Conservation (phyloP, 2,888 invertebrate species). For the Rhagium mordax region DNA sequence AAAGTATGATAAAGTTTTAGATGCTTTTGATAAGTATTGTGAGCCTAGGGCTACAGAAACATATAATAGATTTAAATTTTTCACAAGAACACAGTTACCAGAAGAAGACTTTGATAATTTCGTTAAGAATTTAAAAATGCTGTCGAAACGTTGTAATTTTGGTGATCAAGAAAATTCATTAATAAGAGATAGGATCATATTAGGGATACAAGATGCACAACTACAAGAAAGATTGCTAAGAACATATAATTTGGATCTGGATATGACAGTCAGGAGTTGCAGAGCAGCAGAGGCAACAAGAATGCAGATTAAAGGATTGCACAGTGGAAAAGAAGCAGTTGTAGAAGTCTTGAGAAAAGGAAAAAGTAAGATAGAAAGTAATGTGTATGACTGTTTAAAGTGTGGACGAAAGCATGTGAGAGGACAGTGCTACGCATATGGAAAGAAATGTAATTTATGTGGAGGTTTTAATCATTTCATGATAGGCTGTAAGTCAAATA, state of each 20-base stretch:
- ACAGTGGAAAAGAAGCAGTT: neutral
- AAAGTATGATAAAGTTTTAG: neutral
- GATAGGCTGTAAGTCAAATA: neutral
- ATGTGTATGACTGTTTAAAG: neutral
- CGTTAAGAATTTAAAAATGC: neutral
- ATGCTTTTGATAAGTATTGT: neutral
- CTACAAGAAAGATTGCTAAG: neutral
- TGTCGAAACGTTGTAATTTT: neutral
- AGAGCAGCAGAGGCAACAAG: neutral
- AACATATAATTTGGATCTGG: neutral
- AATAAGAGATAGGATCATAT: neutral
- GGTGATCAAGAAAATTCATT: neutral
- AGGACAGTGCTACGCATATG: neutral
- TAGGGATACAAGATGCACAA: neutral
- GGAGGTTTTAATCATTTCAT: neutral
- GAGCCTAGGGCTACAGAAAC: neutral
- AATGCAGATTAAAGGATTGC: neutral
- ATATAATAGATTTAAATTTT: constrained; percentile 6
- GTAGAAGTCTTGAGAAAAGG: neutral
- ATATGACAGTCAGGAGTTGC: neutral
- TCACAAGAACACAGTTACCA: neutral
- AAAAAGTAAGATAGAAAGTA: neutral
- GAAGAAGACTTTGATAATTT: neutral
- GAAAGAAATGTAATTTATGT: neutral
- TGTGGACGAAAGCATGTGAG: neutral